These are phyloP conservation scores for Apaloderma vittatum DNA, from an alignment of 2,113 vertebrate genomes.

Conservation along the genomic window DNA sequence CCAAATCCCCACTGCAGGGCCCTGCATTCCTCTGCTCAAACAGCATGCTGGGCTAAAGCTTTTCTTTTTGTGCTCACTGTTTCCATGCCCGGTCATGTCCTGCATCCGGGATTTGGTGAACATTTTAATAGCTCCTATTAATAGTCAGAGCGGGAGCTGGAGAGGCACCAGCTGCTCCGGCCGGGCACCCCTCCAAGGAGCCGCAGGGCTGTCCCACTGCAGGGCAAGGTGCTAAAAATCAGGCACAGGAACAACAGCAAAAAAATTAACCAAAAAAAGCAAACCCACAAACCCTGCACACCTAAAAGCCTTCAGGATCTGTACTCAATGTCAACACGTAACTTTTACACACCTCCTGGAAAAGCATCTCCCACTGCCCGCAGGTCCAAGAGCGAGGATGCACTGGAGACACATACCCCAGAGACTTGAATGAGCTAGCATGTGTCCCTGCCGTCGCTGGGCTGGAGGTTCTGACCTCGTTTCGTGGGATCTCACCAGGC, in stretches of 20 bases:
- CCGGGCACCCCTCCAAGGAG: not conserved
- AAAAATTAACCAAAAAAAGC: not conserved
- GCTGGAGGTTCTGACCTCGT: not conserved
- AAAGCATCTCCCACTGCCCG: not conserved
- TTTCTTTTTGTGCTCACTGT: not conserved
- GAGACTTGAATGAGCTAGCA: rapidly evolving
- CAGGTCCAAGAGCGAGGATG: not conserved
- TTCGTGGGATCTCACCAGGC: not conserved
- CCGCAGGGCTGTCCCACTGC: rapidly evolving
- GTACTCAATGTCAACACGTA: rapidly evolving
- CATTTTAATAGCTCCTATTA: not conserved
- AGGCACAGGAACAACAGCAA: not conserved
- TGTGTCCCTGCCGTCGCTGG: rapidly evolving
- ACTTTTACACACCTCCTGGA: not conserved
- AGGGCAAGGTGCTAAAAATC: not conserved
- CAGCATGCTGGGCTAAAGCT: not conserved
- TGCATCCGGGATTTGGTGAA: not conserved
- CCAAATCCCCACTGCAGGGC: not conserved
- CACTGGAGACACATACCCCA: rapidly evolving
- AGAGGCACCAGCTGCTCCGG: not conserved
- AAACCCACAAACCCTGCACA: not conserved
- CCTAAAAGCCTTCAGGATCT: not conserved
- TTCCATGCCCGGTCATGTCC: not conserved
- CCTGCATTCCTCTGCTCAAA: conserved; percentile 27
- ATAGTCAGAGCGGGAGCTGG: not conserved